Percentiles rank a stretch among this genome's conserved stretches.
Conservation (phyloP, 2,113 vertebrate genomes). For the Sula dactylatra region DNA sequence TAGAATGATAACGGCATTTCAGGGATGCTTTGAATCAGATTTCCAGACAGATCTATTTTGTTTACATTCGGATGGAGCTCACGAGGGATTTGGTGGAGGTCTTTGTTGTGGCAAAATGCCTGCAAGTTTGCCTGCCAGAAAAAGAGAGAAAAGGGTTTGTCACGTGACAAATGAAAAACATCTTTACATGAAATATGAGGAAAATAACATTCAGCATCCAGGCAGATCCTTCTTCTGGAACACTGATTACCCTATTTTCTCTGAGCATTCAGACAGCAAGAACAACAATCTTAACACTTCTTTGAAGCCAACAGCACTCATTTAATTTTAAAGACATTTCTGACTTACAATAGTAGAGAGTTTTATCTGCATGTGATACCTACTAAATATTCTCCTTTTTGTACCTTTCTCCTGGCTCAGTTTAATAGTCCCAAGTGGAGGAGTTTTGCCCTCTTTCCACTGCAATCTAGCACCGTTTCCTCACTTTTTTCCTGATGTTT, state of each 20-base stretch:
- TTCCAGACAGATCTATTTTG: constrained; percentile 85
- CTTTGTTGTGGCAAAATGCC: constrained; percentile 78
- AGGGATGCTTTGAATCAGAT: constrained; percentile 82
- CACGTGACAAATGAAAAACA: not conserved
- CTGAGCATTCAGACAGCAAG: not conserved
- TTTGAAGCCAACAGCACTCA: not conserved
- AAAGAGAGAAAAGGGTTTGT: not conserved
- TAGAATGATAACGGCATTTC: constrained; percentile 73
- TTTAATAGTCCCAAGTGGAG: not conserved
- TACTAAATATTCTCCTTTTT: not conserved
- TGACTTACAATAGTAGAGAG: not conserved
- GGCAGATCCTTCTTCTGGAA: not conserved
- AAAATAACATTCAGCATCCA: not conserved
- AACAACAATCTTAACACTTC: not conserved
- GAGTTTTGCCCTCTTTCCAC: not conserved
- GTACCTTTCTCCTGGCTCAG: not conserved
- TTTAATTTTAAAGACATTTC: not conserved
- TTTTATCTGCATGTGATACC: not conserved
- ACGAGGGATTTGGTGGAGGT: constrained; percentile 76
- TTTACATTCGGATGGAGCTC: constrained; percentile 73
- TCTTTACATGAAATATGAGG: not conserved
- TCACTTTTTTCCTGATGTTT: not conserved
- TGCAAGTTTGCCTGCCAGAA: constrained; percentile 77
- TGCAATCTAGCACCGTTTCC: not conserved
- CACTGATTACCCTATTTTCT: not conserved